These are phyloP conservation scores for Calidris pugnax DNA, from an alignment of 2,113 vertebrate genomes.

Conservation along the genomic window DNA sequence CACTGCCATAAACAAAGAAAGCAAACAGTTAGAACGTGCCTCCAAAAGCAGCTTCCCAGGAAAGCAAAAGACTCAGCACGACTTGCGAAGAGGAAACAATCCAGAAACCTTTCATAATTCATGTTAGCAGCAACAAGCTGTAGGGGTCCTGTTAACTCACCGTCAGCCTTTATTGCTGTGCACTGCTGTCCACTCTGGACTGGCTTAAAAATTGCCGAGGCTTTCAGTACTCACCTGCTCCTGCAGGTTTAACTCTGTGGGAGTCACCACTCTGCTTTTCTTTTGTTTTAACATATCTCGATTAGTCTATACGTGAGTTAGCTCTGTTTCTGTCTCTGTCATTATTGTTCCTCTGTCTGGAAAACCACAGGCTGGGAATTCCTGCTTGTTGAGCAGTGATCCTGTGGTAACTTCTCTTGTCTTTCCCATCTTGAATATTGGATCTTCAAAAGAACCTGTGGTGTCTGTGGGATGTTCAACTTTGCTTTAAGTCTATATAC, in stretches of 20 bases:
- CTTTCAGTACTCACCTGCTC: not conserved
- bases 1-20: slow-evolving; percentile 78
- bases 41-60: not conserved
- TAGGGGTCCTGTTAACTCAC: not conserved
- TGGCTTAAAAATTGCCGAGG: not conserved
- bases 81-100: not conserved
- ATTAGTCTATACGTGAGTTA: not conserved
- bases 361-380: not conserved
- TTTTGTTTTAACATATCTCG: not conserved
- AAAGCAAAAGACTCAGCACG: not conserved
- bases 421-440: not conserved
- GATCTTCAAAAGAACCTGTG: not conserved
- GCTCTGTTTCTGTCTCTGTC: not conserved
- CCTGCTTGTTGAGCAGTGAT: not conserved
- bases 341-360: not conserved
- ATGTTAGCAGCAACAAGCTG: not conserved
- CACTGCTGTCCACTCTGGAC: not conserved
- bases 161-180: not conserved
- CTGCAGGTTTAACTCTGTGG: not conserved
- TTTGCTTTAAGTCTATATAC: not conserved
- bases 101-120: not conserved
- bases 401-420: not conserved
- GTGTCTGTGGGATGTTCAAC: not conserved
- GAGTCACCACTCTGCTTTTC: not conserved
- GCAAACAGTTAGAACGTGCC: slow-evolving; percentile 1